phyloP scores from a whole-genome alignment of 2,888 invertebrate species.

The Auanema freiburgensis region DNA sequence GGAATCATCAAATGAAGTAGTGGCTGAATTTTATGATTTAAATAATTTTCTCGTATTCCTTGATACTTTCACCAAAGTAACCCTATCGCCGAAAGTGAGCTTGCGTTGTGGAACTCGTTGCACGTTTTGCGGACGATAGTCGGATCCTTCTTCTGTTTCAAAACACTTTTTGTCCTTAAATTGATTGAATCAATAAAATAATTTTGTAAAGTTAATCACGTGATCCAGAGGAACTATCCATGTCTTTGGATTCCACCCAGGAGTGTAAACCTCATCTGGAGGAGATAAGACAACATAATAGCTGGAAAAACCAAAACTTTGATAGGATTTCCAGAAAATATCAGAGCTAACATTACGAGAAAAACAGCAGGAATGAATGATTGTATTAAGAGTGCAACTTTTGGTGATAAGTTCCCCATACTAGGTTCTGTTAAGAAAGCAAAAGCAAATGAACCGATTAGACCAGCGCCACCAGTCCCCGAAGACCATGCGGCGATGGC shows the following conservation, averaged over 20 bases:
- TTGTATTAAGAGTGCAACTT: constrained; percentile 74
- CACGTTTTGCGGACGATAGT: background rate
- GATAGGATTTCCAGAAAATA: background rate
- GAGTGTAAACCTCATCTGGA: constrained; percentile 45
- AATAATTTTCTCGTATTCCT: background rate
- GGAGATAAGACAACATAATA: constrained; percentile 44
- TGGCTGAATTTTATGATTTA: too few relatives aligned
- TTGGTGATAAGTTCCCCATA: constrained; percentile 64
- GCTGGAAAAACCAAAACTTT: constrained; percentile 21
- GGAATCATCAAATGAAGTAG: constrained; percentile 79
- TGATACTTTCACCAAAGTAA: constrained; percentile 19
- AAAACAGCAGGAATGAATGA: constrained; percentile 75
- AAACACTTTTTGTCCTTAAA: constrained; percentile 1
- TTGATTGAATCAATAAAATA: background rate
- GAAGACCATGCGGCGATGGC: constrained; percentile 83
- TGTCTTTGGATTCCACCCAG: constrained; percentile 36
- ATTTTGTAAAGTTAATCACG: background rate
- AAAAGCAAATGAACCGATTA: constrained; percentile 70
- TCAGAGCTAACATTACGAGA: constrained; percentile 69
- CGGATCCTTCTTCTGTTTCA: background rate
- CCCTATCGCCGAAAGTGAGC: constrained; percentile 31
- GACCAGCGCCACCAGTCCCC: constrained; percentile 79
- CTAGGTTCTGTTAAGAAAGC: constrained; percentile 72
- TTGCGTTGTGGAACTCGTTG: constrained; percentile 39
- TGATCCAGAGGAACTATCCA: constrained; percentile 49